Percentiles rank a stretch among this genome's conserved stretches.
Conservation (phyloP, 2,888 invertebrate genomes). For the Perithous albicinctus region DNA sequence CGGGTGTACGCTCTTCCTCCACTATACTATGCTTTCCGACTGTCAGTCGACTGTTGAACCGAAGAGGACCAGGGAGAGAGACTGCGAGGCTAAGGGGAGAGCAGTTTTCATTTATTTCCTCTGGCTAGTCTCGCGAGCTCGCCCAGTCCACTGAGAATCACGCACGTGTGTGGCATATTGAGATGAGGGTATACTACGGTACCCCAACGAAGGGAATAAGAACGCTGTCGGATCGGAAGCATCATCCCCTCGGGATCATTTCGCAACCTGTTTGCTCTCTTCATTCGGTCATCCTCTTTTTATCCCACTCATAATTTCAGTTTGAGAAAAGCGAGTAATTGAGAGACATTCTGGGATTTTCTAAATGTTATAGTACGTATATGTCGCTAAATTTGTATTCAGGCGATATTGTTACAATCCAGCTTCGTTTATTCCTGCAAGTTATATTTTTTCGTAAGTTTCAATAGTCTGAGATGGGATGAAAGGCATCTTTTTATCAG, state of each 20-base stretch:
- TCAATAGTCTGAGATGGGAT: not conserved
- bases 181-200: constrained; percentile 54
- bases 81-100: constrained; percentile 36
- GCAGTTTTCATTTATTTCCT: constrained; percentile 70
- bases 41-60: constrained; percentile 28
- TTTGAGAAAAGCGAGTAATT: constrained; percentile 42
- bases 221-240: constrained; percentile 54
- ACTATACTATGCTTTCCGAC: constrained; percentile 35
- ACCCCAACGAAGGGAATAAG: constrained; percentile 30
- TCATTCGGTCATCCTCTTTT: constrained; percentile 48
- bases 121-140: constrained; percentile 58
- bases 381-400: not conserved
- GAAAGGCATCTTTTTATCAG: not conserved
- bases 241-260: constrained; percentile 64
- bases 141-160: constrained; percentile 57
- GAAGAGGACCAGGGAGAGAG: not conserved
- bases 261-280: constrained; percentile 63
- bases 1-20: constrained; percentile 48
- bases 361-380: not conserved
- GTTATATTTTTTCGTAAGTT: not conserved
- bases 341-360: constrained; percentile 37
- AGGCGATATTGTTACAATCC: not conserved
- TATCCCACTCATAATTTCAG: constrained; percentile 27
- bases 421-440: not conserved
- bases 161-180: constrained; percentile 69